Conservation (phyloP, 2,113 vertebrate species). For the Poecile atricapillus region DNA sequence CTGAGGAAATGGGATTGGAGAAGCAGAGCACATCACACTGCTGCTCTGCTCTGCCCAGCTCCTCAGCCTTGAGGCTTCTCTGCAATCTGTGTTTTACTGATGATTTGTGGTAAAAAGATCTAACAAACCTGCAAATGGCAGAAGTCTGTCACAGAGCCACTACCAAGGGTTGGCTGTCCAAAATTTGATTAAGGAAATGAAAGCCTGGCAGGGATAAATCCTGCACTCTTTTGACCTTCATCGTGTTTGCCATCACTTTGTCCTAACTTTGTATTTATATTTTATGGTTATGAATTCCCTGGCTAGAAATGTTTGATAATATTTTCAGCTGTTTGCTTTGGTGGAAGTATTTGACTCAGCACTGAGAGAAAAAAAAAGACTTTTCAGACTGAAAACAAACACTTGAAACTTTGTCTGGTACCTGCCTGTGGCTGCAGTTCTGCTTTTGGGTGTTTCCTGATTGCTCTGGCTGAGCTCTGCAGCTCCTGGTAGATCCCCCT, state of each 20-base stretch:
- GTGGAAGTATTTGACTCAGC: neutral
- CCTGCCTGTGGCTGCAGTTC: neutral
- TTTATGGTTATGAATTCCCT: neutral
- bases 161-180: neutral
- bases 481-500: accelerated
- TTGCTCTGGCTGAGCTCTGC: neutral
- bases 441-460: neutral
- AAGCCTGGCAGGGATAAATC: neutral
- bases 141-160: neutral
- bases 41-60: neutral
- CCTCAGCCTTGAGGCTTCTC: neutral
- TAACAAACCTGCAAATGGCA: neutral
- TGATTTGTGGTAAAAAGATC: neutral
- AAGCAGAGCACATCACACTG: neutral
- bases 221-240: neutral
- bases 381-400: neutral
- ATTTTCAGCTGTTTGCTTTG: neutral
- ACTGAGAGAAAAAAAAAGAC: neutral
- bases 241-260: neutral
- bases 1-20: neutral
- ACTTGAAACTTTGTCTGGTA: neutral
- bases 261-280: neutral
- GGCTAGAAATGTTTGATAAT: neutral
- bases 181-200: neutral
- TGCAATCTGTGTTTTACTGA: neutral